A percentile compares a stretch with the other conserved stretches of the same genome.
Conservation (phyloP, 2,797 vertebrate genomes). For the Pagetopsis macropterus region DNA sequence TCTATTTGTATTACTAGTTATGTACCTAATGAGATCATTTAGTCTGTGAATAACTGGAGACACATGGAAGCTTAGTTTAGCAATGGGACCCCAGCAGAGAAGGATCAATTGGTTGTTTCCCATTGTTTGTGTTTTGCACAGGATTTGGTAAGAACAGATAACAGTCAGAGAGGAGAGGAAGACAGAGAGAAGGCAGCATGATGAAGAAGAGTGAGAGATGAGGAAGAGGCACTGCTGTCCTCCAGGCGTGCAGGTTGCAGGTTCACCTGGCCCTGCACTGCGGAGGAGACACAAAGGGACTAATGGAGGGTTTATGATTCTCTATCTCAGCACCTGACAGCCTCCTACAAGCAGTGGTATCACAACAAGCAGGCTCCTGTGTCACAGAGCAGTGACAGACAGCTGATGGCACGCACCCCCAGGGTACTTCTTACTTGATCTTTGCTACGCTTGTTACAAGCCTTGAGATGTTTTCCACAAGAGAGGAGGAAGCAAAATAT, state of each 20-base stretch:
- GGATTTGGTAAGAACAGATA: not conserved
- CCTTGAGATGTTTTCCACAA: constrained; percentile 47
- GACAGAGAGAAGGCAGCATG: not conserved
- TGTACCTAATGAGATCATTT: constrained; percentile 8
- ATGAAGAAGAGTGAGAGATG: not conserved
- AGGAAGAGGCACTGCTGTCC: constrained; percentile 23
- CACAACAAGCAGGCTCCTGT: constrained; percentile 37
- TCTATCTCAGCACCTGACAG: constrained; percentile 35
- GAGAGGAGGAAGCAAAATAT: constrained; percentile 37
- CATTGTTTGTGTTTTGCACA: not conserved
- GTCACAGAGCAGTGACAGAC: constrained; percentile 42
- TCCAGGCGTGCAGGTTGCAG: constrained; percentile 38
- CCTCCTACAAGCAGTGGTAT: constrained; percentile 56
- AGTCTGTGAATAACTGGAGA: constrained; percentile 18
- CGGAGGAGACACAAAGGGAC: constrained; percentile 41
- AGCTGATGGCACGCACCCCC: constrained; percentile 15
- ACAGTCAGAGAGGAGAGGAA: not conserved
- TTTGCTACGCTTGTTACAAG: constrained; percentile 13
- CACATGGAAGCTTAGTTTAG: constrained; percentile 16
- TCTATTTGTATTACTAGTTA: not conserved
- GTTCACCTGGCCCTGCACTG: constrained; percentile 41
- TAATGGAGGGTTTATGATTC: constrained; percentile 42
- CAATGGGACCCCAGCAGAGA: constrained; percentile 18
- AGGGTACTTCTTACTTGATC: constrained; percentile 32
- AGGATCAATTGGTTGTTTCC: constrained; percentile 11